These are phyloP conservation scores for Druceiella hillmani DNA, from an alignment of 2,888 invertebrate genomes.

Conservation along the genomic window DNA sequence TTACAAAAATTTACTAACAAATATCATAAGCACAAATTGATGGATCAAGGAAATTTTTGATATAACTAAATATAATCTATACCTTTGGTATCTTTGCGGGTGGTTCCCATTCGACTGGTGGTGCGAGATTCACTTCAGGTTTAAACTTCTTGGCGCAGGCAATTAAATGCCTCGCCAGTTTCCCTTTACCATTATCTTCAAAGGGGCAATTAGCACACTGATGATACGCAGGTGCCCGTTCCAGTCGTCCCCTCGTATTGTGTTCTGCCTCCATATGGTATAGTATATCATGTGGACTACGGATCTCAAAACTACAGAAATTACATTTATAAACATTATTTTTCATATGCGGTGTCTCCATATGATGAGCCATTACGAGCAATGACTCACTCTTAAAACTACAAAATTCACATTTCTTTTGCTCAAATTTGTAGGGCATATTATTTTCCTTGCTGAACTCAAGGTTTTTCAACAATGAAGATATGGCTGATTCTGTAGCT, in stretches of 20 bases:
- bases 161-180: constrained; percentile 79
- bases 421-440: constrained; percentile 66
- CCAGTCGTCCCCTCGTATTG: constrained; percentile 74
- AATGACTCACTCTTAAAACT: constrained; percentile 85
- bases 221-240: constrained; percentile 81
- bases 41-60: no score
- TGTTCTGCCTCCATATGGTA: constrained; percentile 92
- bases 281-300: constrained; percentile 81
- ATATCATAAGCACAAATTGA: no score
- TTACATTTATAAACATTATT: constrained; percentile 83
- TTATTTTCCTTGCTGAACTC: constrained; percentile 84
- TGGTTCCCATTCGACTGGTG: constrained; percentile 87
- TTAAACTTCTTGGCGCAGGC: constrained; percentile 88
- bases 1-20: no score
- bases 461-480: constrained; percentile 77
- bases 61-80: constrained; percentile 22
- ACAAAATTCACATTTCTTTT: constrained; percentile 84
- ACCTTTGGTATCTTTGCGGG: constrained; percentile 88
- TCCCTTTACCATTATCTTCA: constrained; percentile 90
- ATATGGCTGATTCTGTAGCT: constrained; percentile 71
- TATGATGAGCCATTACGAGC: constrained; percentile 78
- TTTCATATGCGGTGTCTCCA: constrained; percentile 88
- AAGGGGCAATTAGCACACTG: constrained; percentile 92
- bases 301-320: constrained; percentile 74
- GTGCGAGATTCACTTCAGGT: constrained; percentile 79